These are phyloP conservation scores for Perdita meconis DNA, from an alignment of 2,888 invertebrate species.

Conservation along the genomic window DNA sequence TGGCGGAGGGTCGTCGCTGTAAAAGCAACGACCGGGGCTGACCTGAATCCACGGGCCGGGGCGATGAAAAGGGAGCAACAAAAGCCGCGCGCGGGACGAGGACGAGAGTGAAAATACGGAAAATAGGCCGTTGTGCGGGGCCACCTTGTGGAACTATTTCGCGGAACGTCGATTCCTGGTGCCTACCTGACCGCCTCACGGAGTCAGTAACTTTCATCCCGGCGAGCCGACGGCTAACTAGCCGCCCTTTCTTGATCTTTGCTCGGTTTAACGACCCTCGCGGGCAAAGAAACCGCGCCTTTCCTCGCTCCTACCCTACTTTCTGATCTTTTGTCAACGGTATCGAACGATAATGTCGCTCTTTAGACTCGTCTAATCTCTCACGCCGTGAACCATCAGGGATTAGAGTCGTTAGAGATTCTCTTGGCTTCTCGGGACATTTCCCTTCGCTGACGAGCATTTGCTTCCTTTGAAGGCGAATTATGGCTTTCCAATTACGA, in stretches of 20 bases:
- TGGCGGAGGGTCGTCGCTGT: slow-evolving; percentile 55
- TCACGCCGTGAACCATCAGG: too few relatives aligned
- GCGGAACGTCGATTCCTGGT: slow-evolving; percentile 56
- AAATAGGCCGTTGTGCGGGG: slow-evolving; percentile 67
- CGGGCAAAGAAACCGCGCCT: not conserved
- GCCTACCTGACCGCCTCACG: slow-evolving; percentile 21
- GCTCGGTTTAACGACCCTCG: slow-evolving; percentile 12
- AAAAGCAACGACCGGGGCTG: slow-evolving; percentile 73
- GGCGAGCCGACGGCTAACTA: slow-evolving; percentile 1
- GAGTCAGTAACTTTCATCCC: slow-evolving; percentile 19
- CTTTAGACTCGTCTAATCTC: too few relatives aligned
- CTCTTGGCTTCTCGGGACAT: too few relatives aligned
- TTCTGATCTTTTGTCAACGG: too few relatives aligned
- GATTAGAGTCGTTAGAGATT: too few relatives aligned
- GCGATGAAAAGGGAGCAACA: slow-evolving; percentile 74
- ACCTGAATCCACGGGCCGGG: slow-evolving; percentile 71
- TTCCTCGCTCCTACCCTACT: not conserved
- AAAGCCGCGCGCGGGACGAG: slow-evolving; percentile 64
- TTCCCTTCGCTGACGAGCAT: too few relatives aligned
- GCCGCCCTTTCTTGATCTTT: not conserved
- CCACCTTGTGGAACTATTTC: slow-evolving; percentile 57
- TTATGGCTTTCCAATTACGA: too few relatives aligned
- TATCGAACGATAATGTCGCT: too few relatives aligned
- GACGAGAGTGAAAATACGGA: slow-evolving; percentile 72
- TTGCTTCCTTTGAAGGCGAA: too few relatives aligned